Base-by-base conservation (phyloP, 2,797 vertebrate species). In the Phrynocephalus forsythii region DNA sequence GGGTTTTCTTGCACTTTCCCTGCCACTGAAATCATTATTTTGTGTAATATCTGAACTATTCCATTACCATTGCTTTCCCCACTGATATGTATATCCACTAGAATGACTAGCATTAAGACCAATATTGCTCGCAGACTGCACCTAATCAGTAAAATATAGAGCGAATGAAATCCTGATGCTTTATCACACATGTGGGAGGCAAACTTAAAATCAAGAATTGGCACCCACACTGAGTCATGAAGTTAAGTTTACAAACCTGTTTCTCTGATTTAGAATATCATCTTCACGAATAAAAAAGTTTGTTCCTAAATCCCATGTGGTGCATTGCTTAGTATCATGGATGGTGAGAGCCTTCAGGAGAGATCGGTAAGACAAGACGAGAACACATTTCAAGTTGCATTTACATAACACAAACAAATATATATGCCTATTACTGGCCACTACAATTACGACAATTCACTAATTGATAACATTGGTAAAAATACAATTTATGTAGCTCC, bases 221-320 rank as follows among this genome's bases (percentile, higher is more conserved):
- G 9, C 8, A 79, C 33, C 50, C 56, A 79, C n/a, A 72, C 20
- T 26, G 5, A 48, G 75, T 15, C 6, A 22, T 66, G 16, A 26
- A 10, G 6, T 7, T 28, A 5, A 10, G 71, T 30, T 86, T 60
- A 90, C 93, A 95, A 91, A 99, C 99, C 98, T 99, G 94, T 95
- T 98, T 93, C 93, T 98, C 90, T 96, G 96, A 95, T 93, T 98
- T 85, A 96, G 90, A 91, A 99, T 95, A 94, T 99, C 99, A 82
- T 99, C 97, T 95, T 98, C 98, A 85, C 93, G 97, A 89, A 99
- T 97, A 94, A 99, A 99, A 95, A 99, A 99, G 95, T 99, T 99
- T 86, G 96, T 97, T 76, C 99, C 99, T 81, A 99, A 96, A 95
- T 99, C 98, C 97, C 97, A 97, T 15, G 96, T 96, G 3, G 97